Conservation (phyloP, 2,113 vertebrate species). For the Sciurus niger region DNA sequence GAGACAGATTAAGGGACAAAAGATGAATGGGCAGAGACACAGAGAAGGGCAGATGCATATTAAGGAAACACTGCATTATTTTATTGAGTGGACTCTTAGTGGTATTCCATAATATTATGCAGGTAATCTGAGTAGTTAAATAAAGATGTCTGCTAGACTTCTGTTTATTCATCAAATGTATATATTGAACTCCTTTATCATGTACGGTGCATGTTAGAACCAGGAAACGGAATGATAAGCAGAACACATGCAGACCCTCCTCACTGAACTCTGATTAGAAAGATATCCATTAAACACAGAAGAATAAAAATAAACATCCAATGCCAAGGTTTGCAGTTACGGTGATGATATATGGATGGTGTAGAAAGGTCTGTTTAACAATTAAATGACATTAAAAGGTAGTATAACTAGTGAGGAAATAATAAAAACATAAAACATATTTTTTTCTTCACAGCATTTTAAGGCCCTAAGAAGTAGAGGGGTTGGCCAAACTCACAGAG, state of each 20-base stretch:
- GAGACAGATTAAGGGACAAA: neutral
- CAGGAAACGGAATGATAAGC: neutral
- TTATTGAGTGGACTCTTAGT: neutral
- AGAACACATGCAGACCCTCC: neutral
- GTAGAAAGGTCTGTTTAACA: constrained; percentile 12
- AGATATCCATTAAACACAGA: constrained; percentile 14
- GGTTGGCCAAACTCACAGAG: neutral
- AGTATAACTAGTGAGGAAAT: neutral
- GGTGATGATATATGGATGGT: neutral
- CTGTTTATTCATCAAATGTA: neutral
- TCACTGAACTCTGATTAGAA: constrained; percentile 37
- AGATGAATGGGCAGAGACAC: neutral
- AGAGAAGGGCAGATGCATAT: neutral
- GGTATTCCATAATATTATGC: neutral
- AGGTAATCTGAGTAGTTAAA: neutral
- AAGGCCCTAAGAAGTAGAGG: neutral
- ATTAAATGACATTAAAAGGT: neutral
- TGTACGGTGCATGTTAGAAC: neutral
- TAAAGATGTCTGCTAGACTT: neutral
- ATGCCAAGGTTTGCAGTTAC: neutral
- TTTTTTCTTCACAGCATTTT: neutral
- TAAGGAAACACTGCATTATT: neutral
- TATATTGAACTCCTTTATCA: neutral
- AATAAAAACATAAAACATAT: neutral
- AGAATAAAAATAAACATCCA: constrained; percentile 1